Evolutionary conservation across 1,140 invertebrate genomes (phyloP).

Genomic region (Scaptomyza hsui): DNA sequence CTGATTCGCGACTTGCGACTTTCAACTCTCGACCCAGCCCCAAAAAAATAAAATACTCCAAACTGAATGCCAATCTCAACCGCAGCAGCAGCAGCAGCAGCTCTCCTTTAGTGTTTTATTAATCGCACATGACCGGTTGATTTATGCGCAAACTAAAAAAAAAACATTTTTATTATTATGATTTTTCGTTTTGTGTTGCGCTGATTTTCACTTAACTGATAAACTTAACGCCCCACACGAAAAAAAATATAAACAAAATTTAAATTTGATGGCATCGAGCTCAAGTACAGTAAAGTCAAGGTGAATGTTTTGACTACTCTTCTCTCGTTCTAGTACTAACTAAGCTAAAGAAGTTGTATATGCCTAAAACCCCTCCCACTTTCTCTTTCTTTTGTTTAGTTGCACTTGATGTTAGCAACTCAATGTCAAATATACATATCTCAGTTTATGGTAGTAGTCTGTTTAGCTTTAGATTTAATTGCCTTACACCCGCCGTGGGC

Average conservation of each 20-base stretch:
- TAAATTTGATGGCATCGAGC: conserved; percentile 33
- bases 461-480: conserved; percentile 45
- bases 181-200: conserved; percentile 49
- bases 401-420: conserved; percentile 9
- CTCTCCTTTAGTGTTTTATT: conserved; percentile 60
- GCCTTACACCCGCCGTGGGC: conserved; percentile 43
- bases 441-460: neutral
- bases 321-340: no score
- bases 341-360: no score
- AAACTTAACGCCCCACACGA: conserved; percentile 59
- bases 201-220: conserved; percentile 78
- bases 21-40: conserved; percentile 55
- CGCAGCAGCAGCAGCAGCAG: neutral
- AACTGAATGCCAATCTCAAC: neutral
- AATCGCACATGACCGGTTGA: conserved; percentile 79
- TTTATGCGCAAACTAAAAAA: conserved; percentile 70
- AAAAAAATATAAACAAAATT: conserved; percentile 7
- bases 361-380: neutral
- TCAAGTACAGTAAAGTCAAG: conserved; percentile 31
- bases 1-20: conserved; percentile 34
- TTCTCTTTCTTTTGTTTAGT: neutral
- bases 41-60: conserved; percentile 4
- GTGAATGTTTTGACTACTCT: conserved; percentile 9
- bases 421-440: conserved; percentile 11
- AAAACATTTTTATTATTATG: conserved; percentile 79